Conservation (phyloP, 2,113 vertebrate genomes). For the Hippoglossus stenolepis region DNA sequence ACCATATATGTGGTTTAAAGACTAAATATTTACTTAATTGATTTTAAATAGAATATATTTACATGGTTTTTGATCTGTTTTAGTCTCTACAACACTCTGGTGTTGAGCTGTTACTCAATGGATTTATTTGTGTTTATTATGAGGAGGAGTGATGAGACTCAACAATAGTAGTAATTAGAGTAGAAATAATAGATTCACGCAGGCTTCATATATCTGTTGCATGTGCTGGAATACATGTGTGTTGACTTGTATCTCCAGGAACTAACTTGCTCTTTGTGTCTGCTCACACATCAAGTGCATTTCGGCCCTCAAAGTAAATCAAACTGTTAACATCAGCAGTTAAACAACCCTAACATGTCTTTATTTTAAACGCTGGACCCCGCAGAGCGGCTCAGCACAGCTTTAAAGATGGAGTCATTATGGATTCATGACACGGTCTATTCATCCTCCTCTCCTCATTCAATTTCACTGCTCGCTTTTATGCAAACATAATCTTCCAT, state of each 20-base stretch:
- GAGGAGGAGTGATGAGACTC: neutral
- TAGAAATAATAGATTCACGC: neutral
- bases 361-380: neutral
- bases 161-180: neutral
- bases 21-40: neutral
- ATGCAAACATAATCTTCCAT: slow-evolving; percentile 60
- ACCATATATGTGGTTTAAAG: neutral
- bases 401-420: slow-evolving; percentile 27
- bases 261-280: neutral
- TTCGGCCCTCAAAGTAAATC: neutral
- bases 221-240: neutral
- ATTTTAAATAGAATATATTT: neutral
- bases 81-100: neutral
- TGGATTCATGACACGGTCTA: slow-evolving; percentile 37
- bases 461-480: slow-evolving; percentile 37
- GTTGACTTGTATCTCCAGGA: too few species aligned
- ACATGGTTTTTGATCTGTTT: neutral
- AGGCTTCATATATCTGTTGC: neutral
- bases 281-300: neutral
- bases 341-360: slow-evolving; percentile 3
- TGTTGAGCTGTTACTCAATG: neutral
- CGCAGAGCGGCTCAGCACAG: slow-evolving; percentile 12
- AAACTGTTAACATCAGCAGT: neutral
- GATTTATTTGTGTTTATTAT: neutral
- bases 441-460: slow-evolving; percentile 36